Conservation (phyloP, 2,888 invertebrate species). For the Pseudococcus longispinus region DNA sequence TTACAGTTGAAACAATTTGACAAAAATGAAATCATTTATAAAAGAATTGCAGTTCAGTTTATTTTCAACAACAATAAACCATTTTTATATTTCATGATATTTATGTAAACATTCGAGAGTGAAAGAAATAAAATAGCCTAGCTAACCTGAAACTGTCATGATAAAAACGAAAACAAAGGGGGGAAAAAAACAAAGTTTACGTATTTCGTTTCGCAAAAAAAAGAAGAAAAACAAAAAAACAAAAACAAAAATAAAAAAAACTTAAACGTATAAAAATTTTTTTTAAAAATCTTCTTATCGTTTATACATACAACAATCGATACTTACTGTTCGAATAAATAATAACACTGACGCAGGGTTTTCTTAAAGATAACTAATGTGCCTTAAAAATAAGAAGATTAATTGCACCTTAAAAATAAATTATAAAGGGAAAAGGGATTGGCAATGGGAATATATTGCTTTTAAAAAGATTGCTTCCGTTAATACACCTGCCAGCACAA, state of each 20-base stretch:
- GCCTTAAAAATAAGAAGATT: slow-evolving; percentile 52
- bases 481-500: slow-evolving; percentile 56
- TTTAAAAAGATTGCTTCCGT: slow-evolving; percentile 56
- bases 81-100: slow-evolving; percentile 21
- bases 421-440: slow-evolving; percentile 48
- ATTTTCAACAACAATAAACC: not conserved
- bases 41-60: slow-evolving; percentile 3
- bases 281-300: not conserved
- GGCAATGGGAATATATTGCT: slow-evolving; percentile 56
- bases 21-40: not conserved
- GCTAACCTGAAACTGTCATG: not conserved
- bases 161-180: not conserved
- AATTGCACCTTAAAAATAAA: slow-evolving; percentile 52
- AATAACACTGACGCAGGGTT: slow-evolving; percentile 53
- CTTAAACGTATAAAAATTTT: slow-evolving; percentile 1
- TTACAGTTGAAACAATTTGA: not conserved
- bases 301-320: slow-evolving; percentile 49
- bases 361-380: slow-evolving; percentile 53
- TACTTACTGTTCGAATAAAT: slow-evolving; percentile 52
- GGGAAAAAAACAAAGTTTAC: not conserved
- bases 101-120: not conserved
- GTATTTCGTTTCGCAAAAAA: slow-evolving; percentile 45
- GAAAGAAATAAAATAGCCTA: not conserved
- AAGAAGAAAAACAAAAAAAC: not conserved
- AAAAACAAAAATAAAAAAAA: slow-evolving; percentile 20